Conservation (phyloP, 2,888 invertebrate genomes). For the Drosophila falleni region DNA sequence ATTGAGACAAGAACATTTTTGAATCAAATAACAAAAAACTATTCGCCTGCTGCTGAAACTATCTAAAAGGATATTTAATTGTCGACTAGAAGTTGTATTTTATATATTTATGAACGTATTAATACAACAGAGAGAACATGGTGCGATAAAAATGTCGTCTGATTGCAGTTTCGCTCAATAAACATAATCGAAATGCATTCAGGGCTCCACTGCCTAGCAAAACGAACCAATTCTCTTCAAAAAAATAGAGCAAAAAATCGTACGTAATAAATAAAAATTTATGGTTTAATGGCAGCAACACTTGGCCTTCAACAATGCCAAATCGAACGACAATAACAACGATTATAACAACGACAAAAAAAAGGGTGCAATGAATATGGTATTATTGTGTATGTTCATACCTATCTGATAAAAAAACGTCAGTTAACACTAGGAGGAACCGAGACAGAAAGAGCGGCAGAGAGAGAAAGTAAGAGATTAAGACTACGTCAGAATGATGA, state of each 20-base stretch:
- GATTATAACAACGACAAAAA: constrained; percentile 1
- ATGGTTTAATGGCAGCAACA: constrained; percentile 56
- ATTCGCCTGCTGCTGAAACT: neutral
- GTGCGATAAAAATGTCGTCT: constrained; percentile 37
- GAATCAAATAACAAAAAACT: neutral
- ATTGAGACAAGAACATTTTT: neutral
- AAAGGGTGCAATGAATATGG: constrained; percentile 18
- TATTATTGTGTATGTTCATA: constrained; percentile 10
- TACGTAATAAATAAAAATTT: constrained; percentile 53
- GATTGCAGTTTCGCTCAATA: constrained; percentile 40
- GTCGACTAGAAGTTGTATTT: neutral
- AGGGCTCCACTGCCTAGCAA: neutral
- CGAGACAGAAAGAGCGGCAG: neutral
- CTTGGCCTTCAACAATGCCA: constrained; percentile 42
- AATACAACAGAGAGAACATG: constrained; percentile 18
- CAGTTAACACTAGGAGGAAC: neutral
- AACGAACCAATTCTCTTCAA: constrained; percentile 7
- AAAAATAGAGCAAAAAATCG: constrained; percentile 16
- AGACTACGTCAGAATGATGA: constrained; percentile 11
- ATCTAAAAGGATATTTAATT: neutral
- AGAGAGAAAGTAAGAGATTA: neutral
- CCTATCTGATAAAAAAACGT: constrained; percentile 21
- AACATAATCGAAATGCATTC: constrained; percentile 49
- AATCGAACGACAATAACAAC: constrained; percentile 18
- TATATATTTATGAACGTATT: constrained; percentile 27